Evolutionary conservation across 2,113 vertebrate species (phyloP).

Genomic region (Varanus komodoensis): DNA sequence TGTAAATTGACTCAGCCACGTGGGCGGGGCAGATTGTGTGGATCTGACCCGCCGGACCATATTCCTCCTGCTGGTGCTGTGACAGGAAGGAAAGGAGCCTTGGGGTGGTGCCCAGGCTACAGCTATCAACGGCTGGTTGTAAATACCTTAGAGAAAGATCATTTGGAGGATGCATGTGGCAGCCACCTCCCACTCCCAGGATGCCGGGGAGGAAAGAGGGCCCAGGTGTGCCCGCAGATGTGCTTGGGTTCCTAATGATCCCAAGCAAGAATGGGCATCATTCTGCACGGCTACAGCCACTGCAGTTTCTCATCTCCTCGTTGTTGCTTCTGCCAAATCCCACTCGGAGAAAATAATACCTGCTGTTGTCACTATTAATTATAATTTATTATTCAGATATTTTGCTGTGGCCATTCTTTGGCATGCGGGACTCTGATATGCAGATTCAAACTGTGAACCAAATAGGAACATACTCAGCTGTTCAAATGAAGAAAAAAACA

Average conservation of each 20-base stretch:
- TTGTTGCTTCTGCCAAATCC: constrained; percentile 33
- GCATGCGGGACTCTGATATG: constrained; percentile 27
- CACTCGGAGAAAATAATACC: constrained; percentile 46
- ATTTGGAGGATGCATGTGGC: constrained; percentile 42
- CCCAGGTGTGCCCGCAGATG: constrained; percentile 73
- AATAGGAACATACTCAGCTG: neutral
- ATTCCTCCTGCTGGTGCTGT: neutral
- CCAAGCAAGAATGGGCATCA: constrained; percentile 60
- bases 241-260: constrained; percentile 50
- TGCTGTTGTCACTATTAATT: constrained; percentile 60
- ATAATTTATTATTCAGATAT: constrained; percentile 51
- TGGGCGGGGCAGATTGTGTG: neutral
- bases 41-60: neutral
- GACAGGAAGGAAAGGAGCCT: constrained; percentile 12
- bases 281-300: constrained; percentile 45
- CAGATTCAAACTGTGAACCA: neutral
- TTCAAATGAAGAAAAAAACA: constrained; percentile 25
- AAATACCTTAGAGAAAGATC: constrained; percentile 38
- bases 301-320: constrained; percentile 30
- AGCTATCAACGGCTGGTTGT: constrained; percentile 17
- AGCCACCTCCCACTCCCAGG: constrained; percentile 50
- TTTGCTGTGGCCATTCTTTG: constrained; percentile 37
- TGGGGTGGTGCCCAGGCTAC: constrained; percentile 24
- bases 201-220: constrained; percentile 51
- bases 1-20: neutral